phyloP scores from a whole-genome alignment of 2,888 invertebrate species.

The Hermaeophaga mercurialis region DNA sequence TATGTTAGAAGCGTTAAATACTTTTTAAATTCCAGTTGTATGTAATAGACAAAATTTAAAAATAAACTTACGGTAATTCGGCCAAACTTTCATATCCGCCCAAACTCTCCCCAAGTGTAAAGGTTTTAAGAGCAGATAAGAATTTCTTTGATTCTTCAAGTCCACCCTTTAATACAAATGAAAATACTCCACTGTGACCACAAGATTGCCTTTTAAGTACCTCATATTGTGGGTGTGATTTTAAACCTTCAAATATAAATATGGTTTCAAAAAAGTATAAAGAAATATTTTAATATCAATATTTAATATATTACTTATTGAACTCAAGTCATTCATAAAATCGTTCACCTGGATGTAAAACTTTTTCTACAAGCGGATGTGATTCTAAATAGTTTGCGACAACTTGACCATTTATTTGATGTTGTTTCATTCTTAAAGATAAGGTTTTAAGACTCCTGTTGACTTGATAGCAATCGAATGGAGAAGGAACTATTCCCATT shows the following conservation, averaged over 20 bases:
- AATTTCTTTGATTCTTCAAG: slow-evolving; percentile 72
- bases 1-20: too few relatives aligned
- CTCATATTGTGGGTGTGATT: slow-evolving; percentile 81
- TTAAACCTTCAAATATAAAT: slow-evolving; percentile 62
- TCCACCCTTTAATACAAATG: slow-evolving; percentile 81
- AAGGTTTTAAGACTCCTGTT: slow-evolving; percentile 94
- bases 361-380: slow-evolving; percentile 80
- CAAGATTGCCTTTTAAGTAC: slow-evolving; percentile 76
- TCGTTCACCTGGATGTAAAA: slow-evolving; percentile 71
- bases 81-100: slow-evolving; percentile 92
- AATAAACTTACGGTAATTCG: slow-evolving; percentile 80
- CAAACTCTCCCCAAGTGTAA: slow-evolving; percentile 85
- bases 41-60: too few relatives aligned
- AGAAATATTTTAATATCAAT: too few relatives aligned
- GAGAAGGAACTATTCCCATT: slow-evolving; percentile 92
- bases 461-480: slow-evolving; percentile 94
- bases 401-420: slow-evolving; percentile 76
- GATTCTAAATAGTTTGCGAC: slow-evolving; percentile 82
- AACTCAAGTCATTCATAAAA: slow-evolving; percentile 5
- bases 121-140: slow-evolving; percentile 73
- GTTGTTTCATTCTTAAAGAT: slow-evolving; percentile 87
- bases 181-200: slow-evolving; percentile 88
- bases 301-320: too few relatives aligned
- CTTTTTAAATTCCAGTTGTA: too few relatives aligned
- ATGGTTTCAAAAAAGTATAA: too few relatives aligned